Percentiles rank a stretch among this genome's conserved stretches.
phyloP scores from a whole-genome alignment of 2,113 vertebrate genomes.

The Paradoxurus hermaphroditus region DNA sequence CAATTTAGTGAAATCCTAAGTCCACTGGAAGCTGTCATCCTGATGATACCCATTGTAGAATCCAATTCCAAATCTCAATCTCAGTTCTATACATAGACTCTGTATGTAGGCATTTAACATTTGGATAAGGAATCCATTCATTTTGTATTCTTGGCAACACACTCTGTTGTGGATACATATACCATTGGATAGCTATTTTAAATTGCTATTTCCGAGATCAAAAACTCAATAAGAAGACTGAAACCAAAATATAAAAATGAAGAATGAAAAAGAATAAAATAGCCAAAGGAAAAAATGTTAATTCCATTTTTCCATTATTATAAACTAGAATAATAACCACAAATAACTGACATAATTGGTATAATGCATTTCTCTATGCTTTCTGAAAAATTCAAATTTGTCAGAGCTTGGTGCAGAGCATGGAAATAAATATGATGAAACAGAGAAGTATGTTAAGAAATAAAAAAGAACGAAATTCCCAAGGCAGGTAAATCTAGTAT shows the following conservation, averaged over 20 bases:
- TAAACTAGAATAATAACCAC: not conserved
- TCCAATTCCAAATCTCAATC: not conserved
- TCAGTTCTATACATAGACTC: not conserved
- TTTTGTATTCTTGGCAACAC: not conserved
- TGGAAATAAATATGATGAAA: not conserved
- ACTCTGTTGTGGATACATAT: not conserved
- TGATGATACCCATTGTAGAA: not conserved
- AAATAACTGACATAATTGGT: not conserved
- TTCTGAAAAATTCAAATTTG: constrained; percentile 17
- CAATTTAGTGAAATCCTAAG: not conserved
- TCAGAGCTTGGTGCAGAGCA: not conserved
- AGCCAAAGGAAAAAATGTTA: not conserved
- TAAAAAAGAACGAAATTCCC: constrained; percentile 10
- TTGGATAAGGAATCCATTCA: constrained; percentile 21
- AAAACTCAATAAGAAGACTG: constrained; percentile 20
- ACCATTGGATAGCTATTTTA: constrained; percentile 16
- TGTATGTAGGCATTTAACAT: not conserved
- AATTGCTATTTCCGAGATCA: constrained; percentile 21
- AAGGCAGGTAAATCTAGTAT: constrained; percentile 1
- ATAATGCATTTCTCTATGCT: not conserved
- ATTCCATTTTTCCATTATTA: not conserved
- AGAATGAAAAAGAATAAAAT: not conserved
- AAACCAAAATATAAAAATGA: constrained; percentile 39
- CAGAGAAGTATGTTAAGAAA: not conserved
- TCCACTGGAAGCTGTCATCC: not conserved